phyloP scores from a whole-genome alignment of 1,140 invertebrate species.

The Halesus radiatus region DNA sequence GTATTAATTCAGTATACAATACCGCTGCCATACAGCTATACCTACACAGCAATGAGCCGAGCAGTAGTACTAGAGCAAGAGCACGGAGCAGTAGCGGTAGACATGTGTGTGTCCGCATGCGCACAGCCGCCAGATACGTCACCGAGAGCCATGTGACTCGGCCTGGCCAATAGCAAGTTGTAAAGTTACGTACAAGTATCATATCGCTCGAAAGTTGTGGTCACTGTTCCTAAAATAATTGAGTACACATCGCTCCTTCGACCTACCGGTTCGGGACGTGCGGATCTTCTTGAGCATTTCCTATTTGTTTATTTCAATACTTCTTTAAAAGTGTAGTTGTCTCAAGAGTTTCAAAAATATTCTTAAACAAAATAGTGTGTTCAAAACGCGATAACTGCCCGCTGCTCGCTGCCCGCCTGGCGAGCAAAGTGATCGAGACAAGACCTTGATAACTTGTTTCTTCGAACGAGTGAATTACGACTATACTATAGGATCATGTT shows the following conservation, averaged over 20 bases:
- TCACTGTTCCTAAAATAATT: conserved; percentile 55
- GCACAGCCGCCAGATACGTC: conserved; percentile 35
- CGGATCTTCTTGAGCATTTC: conserved; percentile 33
- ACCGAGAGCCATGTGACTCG: conserved; percentile 42
- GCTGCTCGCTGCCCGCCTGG: conserved; percentile 62
- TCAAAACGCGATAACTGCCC: conserved; percentile 65
- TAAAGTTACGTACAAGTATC: conserved; percentile 45
- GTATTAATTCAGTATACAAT: no score
- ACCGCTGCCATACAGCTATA: no score
- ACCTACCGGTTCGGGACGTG: conserved; percentile 46
- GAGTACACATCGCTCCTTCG: conserved; percentile 49
- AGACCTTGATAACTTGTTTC: conserved; percentile 72
- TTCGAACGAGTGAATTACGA: conserved; percentile 66
- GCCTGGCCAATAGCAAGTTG: conserved; percentile 37
- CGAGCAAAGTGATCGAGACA: conserved; percentile 62
- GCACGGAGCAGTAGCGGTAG: no score
- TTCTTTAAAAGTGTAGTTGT: conserved; percentile 20
- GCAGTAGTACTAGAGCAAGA: no score
- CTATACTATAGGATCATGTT: conserved; percentile 69
- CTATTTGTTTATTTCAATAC: conserved; percentile 36
- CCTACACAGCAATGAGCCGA: no score
- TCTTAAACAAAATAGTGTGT: conserved; percentile 56
- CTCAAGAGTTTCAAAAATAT: conserved; percentile 56
- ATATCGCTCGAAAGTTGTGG: conserved; percentile 51
- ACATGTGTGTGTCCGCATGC: conserved; percentile 24